Conservation (phyloP, 2,888 invertebrate species). For the Gymnocheta viridis region DNA sequence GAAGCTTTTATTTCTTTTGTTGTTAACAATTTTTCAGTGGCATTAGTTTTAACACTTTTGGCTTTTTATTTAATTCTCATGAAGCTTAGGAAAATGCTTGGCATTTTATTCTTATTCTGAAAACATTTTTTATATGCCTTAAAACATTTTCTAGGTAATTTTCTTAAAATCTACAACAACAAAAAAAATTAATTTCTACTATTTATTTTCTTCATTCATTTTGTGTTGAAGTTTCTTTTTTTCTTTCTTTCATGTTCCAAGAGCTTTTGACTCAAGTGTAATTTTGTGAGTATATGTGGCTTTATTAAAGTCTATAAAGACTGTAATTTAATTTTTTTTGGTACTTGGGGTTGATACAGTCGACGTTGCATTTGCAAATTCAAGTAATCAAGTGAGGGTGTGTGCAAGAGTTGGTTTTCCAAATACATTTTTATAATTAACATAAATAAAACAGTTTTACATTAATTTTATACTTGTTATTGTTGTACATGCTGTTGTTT, state of each 20-base stretch:
- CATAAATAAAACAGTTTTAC: slow-evolving; percentile 47
- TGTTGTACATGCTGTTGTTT: background rate
- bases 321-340: slow-evolving; percentile 32
- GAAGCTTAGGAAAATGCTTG: slow-evolving; percentile 20
- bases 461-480: slow-evolving; percentile 21
- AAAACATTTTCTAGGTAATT: slow-evolving; percentile 40
- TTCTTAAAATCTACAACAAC: slow-evolving; percentile 1
- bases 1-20: slow-evolving; percentile 44
- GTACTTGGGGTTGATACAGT: background rate
- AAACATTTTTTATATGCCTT: slow-evolving; percentile 19
- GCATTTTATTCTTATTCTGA: slow-evolving; percentile 6
- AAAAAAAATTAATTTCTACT: slow-evolving; percentile 26
- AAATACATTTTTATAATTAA: slow-evolving; percentile 53
- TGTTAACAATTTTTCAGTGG: slow-evolving; percentile 55
- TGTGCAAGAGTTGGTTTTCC: background rate
- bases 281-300: slow-evolving; percentile 34
- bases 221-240: background rate
- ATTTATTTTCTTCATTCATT: slow-evolving; percentile 30
- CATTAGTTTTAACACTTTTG: slow-evolving; percentile 57
- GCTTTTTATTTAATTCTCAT: slow-evolving; percentile 8
- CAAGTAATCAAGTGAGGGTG: background rate
- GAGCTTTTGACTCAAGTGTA: slow-evolving; percentile 53
- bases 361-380: slow-evolving; percentile 4
- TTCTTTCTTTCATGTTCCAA: background rate
- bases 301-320: slow-evolving; percentile 49